These are phyloP conservation scores for Alviniconcha marisindica DNA, from an alignment of 1,140 invertebrate species.

Conservation along the genomic window DNA sequence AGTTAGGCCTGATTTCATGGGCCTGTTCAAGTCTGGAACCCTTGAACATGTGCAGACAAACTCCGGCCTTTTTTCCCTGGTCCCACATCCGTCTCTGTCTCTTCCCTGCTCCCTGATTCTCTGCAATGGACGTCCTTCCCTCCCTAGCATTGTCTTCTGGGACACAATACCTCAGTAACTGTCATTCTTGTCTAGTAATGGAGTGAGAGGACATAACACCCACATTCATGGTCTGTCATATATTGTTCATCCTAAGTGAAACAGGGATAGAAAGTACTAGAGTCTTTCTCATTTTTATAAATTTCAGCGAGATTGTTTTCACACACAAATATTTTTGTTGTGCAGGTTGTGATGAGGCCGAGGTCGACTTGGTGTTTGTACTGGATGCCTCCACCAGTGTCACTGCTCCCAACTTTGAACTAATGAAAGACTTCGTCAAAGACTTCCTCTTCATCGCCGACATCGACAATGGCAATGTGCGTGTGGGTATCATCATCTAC, in stretches of 20 bases:
- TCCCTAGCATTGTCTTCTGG: too few relatives aligned
- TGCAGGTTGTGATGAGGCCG: conserved; percentile 44
- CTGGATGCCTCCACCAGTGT: conserved; percentile 68
- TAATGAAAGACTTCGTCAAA: conserved; percentile 63
- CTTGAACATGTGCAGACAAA: too few relatives aligned
- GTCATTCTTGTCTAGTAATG: too few relatives aligned
- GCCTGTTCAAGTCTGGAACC: too few relatives aligned
- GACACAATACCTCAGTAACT: too few relatives aligned
- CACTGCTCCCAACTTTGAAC: conserved; percentile 57
- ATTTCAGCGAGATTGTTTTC: background rate
- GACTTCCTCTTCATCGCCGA: conserved; percentile 57
- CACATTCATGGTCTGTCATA: conserved; percentile 63
- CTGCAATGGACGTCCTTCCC: too few relatives aligned
- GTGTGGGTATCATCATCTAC: conserved; percentile 62
- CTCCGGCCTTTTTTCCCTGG: too few relatives aligned
- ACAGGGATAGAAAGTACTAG: conserved; percentile 56
- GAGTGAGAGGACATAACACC: too few relatives aligned
- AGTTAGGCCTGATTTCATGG: too few relatives aligned
- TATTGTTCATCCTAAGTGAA: conserved; percentile 56
- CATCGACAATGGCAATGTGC: conserved; percentile 57
- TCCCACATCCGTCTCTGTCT: too few relatives aligned
- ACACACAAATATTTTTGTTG: background rate
- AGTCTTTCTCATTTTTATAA: too few relatives aligned
- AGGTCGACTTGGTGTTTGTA: conserved; percentile 68
- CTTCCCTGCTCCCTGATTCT: too few relatives aligned